Evolutionary conservation across 2,113 vertebrate species (phyloP).

Genomic region (Ceyx melanurus): DNA sequence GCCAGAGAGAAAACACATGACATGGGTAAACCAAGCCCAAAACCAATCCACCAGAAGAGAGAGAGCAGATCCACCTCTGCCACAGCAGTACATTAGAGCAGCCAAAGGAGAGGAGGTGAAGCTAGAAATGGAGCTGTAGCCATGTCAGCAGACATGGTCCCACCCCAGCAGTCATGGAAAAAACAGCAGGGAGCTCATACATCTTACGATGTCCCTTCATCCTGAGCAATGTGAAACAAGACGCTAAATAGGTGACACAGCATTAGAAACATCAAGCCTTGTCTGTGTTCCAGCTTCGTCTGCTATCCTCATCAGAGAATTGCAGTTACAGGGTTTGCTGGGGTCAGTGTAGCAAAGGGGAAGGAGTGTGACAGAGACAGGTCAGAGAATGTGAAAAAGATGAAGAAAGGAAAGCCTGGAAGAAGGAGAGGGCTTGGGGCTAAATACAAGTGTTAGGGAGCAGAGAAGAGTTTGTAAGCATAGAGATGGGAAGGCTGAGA

Average conservation of each 20-base stretch:
- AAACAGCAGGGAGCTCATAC: not conserved
- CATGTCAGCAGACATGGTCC: not conserved
- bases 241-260: not conserved
- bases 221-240: not conserved
- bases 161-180: not conserved
- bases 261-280: not conserved
- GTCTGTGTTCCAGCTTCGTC: not conserved
- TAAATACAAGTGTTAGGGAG: constrained; percentile 3
- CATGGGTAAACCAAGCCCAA: not conserved
- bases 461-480: not conserved
- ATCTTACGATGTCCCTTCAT: not conserved
- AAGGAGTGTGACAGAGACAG: not conserved
- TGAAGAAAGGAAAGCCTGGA: not conserved
- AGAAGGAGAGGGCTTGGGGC: not conserved
- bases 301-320: rapidly evolving
- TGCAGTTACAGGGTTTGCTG: not conserved
- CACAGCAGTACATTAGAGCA: not conserved
- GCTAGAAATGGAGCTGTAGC: not conserved
- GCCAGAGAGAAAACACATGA: not conserved
- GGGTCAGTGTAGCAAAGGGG: not conserved
- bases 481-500: constrained; percentile 36
- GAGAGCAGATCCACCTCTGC: not conserved
- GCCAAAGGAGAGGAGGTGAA: not conserved
- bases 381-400: not conserved
- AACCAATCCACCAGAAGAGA: not conserved